These are phyloP conservation scores for Seira musarum DNA, from an alignment of 2,888 invertebrate species.

Conservation along the genomic window DNA sequence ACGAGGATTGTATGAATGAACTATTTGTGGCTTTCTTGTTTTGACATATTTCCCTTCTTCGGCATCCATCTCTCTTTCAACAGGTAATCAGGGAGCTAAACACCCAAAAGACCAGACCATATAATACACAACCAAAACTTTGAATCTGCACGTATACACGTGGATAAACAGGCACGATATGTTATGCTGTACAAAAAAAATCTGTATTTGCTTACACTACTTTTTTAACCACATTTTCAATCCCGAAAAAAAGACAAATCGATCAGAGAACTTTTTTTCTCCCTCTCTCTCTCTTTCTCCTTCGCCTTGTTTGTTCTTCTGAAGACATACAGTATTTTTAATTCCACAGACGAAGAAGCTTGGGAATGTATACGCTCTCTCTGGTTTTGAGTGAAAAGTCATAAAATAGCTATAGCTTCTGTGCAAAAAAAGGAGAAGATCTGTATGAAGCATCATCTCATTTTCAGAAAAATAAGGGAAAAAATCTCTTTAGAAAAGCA, in stretches of 20 bases:
- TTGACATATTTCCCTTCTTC: conserved; percentile 13
- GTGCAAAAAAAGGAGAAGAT: neutral
- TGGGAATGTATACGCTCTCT: neutral
- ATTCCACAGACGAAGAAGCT: neutral
- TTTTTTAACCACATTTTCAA: neutral
- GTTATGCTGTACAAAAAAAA: neutral
- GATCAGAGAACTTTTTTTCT: neutral
- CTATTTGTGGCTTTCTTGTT: conserved; percentile 8
- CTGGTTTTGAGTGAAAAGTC: neutral
- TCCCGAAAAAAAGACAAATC: neutral
- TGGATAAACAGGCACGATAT: conserved; percentile 32
- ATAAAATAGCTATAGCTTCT: neutral
- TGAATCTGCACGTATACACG: conserved; percentile 18
- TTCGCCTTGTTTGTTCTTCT: neutral
- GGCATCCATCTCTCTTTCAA: conserved; percentile 48
- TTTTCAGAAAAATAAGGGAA: too few relatives aligned
- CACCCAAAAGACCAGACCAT: conserved; percentile 9
- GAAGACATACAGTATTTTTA: neutral
- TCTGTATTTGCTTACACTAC: conserved; percentile 8
- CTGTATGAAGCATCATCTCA: neutral
- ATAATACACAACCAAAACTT: neutral
- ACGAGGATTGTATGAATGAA: neutral
- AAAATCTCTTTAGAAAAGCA: too few relatives aligned
- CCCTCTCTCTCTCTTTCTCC: neutral
- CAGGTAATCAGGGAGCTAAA: conserved; percentile 44